Evolutionary conservation across 1,140 invertebrate species (phyloP).

Genomic region (Drosophila watanabei): DNA sequence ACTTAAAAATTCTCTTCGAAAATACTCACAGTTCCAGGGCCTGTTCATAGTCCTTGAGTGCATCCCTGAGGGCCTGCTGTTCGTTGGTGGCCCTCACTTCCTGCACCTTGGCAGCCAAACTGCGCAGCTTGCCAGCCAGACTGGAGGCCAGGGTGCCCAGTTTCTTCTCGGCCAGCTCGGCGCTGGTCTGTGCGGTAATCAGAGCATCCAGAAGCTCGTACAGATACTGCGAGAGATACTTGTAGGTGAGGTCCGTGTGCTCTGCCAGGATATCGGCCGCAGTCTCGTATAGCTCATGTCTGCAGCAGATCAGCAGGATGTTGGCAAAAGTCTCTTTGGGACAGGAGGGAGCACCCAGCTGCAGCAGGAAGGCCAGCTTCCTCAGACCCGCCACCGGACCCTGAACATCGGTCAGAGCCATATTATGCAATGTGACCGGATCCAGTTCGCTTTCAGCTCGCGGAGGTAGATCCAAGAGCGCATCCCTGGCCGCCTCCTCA

Average conservation of each 20-base stretch:
- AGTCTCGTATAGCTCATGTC: slow-evolving; percentile 98
- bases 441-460: slow-evolving; percentile 98
- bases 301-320: slow-evolving; percentile 97
- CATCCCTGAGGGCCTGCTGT: slow-evolving; percentile 95
- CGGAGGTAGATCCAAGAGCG: slow-evolving; percentile 99
- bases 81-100: slow-evolving; percentile 95
- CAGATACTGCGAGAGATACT: slow-evolving; percentile 97
- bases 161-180: slow-evolving; percentile 98
- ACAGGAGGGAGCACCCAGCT: slow-evolving; percentile 94
- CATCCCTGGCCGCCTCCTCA: slow-evolving; percentile 94
- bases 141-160: slow-evolving; percentile 97
- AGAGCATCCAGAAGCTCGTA: slow-evolving; percentile 97
- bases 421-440: slow-evolving; percentile 98
- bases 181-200: slow-evolving; percentile 98
- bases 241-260: slow-evolving; percentile 98
- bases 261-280: slow-evolving; percentile 99
- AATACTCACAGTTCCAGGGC: slow-evolving; percentile 89
- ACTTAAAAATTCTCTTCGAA: neutral
- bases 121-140: slow-evolving; percentile 95
- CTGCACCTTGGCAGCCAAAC: slow-evolving; percentile 97
- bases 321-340: slow-evolving; percentile 99
- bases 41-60: slow-evolving; percentile 97
- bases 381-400: slow-evolving; percentile 97
- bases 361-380: slow-evolving; percentile 98
- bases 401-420: slow-evolving; percentile 97